phyloP scores from a whole-genome alignment of 92 coral and sea anemone species.

The Ricordea florida region DNA sequence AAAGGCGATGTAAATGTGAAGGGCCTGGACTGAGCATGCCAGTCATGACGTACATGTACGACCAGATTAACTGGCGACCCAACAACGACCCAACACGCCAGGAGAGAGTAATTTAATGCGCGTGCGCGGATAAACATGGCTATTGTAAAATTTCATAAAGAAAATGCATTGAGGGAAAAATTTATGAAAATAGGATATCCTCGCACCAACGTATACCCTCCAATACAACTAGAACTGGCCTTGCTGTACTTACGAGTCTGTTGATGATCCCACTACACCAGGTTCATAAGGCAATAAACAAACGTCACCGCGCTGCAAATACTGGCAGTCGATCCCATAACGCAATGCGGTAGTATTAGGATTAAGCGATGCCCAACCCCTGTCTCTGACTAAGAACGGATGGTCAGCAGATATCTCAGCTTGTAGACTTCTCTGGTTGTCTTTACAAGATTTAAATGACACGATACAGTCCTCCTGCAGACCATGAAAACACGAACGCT shows the following conservation, averaged over 20 bases:
- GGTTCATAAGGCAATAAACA: constrained; percentile 68
- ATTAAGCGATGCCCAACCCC: constrained; percentile 64
- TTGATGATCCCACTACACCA: constrained; percentile 9
- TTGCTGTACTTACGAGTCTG: not conserved
- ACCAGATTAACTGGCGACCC: too few species aligned
- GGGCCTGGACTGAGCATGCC: too few species aligned
- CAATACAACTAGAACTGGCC: not conserved
- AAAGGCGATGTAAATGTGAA: too few species aligned
- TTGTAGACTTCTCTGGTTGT: constrained; percentile 59
- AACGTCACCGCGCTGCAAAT: constrained; percentile 59
- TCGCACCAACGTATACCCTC: too few species aligned
- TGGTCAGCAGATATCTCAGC: constrained; percentile 72
- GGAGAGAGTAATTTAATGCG: too few species aligned
- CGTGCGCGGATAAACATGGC: too few species aligned
- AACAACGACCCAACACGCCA: too few species aligned
- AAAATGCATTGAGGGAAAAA: too few species aligned
- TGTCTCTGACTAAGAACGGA: constrained; percentile 62
- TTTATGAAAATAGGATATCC: too few species aligned
- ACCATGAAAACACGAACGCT: too few species aligned
- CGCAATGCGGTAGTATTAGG: constrained; percentile 42
- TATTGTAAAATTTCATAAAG: too few species aligned
- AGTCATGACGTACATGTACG: too few species aligned
- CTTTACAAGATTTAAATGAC: constrained; percentile 57
- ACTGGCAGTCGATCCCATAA: constrained; percentile 65
- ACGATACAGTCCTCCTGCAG: constrained; percentile 41